Percentiles rank a stretch among this genome's conserved stretches.
Evolutionary conservation across 2,888 invertebrate genomes (phyloP).

Genomic region (Morpho achilles): DNA sequence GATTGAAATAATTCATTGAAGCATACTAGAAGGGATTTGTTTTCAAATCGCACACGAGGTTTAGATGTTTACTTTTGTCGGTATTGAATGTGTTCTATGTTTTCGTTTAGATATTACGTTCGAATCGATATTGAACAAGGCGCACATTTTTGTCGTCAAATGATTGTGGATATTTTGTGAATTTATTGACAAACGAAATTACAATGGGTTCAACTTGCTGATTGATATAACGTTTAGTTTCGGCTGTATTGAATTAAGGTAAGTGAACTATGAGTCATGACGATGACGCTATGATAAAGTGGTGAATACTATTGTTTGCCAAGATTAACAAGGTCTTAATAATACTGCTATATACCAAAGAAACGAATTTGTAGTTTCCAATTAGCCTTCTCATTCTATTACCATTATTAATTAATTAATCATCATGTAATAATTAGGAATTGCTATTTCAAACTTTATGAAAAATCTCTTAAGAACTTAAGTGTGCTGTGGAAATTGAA

Average conservation of each 20-base stretch:
- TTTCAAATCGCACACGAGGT: conserved; percentile 12
- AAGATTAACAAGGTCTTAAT: conserved; percentile 3
- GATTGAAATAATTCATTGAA: conserved; percentile 21
- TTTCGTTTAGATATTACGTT: conserved; percentile 41
- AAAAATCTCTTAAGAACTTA: too few species aligned
- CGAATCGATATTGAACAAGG: conserved; percentile 53
- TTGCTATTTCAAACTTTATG: too few species aligned
- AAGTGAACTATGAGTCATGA: conserved; percentile 28
- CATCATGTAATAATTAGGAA: not conserved
- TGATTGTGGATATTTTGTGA: conserved; percentile 59
- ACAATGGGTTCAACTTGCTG: conserved; percentile 41
- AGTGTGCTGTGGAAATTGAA: too few species aligned
- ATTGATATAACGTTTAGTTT: conserved; percentile 29
- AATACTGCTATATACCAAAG: too few species aligned
- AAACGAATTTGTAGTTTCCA: too few species aligned
- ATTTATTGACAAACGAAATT: conserved; percentile 45
- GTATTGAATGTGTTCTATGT: conserved; percentile 41
- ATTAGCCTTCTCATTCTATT: not conserved
- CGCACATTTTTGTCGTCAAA: conserved; percentile 57
- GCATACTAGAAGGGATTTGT: conserved; percentile 21
- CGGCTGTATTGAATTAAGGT: conserved; percentile 32
- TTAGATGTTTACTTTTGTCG: conserved; percentile 48
- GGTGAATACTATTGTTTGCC: conserved; percentile 9
- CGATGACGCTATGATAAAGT: conserved; percentile 3
- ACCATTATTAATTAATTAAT: too few species aligned